Base-by-base conservation (phyloP, 2,113 vertebrate genomes). In the Hipposideros armiger region DNA sequence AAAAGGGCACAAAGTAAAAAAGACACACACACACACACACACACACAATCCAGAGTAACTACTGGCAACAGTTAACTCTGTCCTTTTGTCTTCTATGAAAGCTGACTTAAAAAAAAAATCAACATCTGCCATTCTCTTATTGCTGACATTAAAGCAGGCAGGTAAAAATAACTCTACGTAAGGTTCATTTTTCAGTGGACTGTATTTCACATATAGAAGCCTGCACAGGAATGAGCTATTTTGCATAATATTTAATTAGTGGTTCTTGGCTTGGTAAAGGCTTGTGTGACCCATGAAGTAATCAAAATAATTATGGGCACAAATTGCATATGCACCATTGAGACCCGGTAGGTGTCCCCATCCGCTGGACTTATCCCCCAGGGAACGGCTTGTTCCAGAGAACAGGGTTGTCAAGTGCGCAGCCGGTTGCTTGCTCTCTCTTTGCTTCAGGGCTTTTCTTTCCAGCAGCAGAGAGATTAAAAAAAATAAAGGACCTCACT, bases 201-300 rank as follows among this genome's bases (percentile, higher is more conserved):
- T 42, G 1, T 66, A 11, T 42, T 91, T 94, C 64, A 52, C 40
- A 8, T 77, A 26, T 28, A 85, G 95, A 86, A 80, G 26, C 5
- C 16, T 66, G 87, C 64, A 32, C 3, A 73, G 90, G 82, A 91
- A 81, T 2, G 58, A 95, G 91, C 76, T 7, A 66, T 74, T 97
- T 96, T 76, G 47, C 97, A 91, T 84, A 93, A 89, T 89, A 95
- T 95, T 96, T 96, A 93, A 97, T 96, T 96, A 96, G 89, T 84
- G 74, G 64, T 81, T 85, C 52, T 91, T 96, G 92, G 73, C 93
- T 91, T 87, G 74, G 93, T 45, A 76, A 95, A 90, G 47, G 54
- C 80, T 83, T 82, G 80, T 54, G 86, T 94, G 96, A 97, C 94
- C 97, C 60, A 0, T 95, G 97, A 97, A 90, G 52, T 87, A 58